Base-by-base conservation (phyloP, 2,113 vertebrate species). In the Anoura caudifer region DNA sequence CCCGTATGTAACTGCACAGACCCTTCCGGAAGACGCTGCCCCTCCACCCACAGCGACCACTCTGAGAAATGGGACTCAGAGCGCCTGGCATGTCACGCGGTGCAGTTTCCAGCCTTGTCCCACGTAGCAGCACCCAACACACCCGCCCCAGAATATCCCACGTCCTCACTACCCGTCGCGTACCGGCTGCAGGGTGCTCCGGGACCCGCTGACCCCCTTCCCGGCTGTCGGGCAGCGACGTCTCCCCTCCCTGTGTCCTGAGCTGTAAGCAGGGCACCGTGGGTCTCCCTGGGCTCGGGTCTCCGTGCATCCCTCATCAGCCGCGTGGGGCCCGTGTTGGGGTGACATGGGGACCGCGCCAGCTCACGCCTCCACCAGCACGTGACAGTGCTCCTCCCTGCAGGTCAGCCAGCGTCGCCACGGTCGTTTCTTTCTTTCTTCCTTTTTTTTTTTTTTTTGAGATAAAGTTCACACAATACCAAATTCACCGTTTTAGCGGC, bases 341-440 rank as follows among this genome's bases (percentile, higher is more conserved):
- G 7, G 26, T 20, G 36, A 33, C 19, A 33, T n/a, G 5, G 7
- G n/a, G 20, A 8, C 22, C 11, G 0, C 17, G 9, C 16, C 0
- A 1, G 20, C 28, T 41, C 65, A 17, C 4, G 16, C 50, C 5
- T 31, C 36, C 3, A 0, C 17, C 77, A 41, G 69, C 69, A 16
- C 5, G 0, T 10, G 24, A 24, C 63, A 17, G 16, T 3, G 17
- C 52, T 31, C 19, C 36, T 45, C 38, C 1, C 15, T 33, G 4
- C 1, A 24, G 41, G 61, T 59, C 15, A 43, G n/a, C 15, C 9
- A 11, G 31, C n/a, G 5, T 22, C 1, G 3, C 50, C 3, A 6
- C 28, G 8, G 36, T 14, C 36, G 14, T 33, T 79, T 31, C 43
- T 10, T 31, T 80, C n/a, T n/a, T n/a, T n/a, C n/a, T n/a, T n/a